Conservation (phyloP, 2,888 invertebrate species). For the Idaea straminata region DNA sequence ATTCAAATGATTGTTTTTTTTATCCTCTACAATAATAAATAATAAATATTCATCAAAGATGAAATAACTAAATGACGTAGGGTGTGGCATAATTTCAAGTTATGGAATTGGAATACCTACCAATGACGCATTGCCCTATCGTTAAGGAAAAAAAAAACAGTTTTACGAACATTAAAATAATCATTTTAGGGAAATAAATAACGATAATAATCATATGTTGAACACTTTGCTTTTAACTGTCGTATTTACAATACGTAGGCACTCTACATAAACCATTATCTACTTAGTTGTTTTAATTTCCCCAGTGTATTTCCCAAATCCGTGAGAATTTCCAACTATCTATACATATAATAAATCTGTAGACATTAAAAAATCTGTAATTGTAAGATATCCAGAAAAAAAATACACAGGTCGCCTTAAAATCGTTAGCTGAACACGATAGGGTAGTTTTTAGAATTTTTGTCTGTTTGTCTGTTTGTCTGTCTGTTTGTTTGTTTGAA, state of each 20-base stretch:
- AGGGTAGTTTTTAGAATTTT: no score
- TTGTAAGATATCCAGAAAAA: no score
- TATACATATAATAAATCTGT: no score
- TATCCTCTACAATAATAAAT: neutral
- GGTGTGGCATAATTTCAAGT: neutral
- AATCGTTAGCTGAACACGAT: no score
- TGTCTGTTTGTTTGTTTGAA: no score
- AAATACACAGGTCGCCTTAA: no score
- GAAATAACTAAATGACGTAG: neutral
- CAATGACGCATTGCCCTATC: neutral
- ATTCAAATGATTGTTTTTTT: no score
- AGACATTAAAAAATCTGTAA: no score
- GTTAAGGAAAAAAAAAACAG: neutral
- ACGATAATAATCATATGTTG: neutral
- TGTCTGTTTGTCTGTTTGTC: no score
- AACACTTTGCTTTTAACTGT: neutral
- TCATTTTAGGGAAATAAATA: neutral
- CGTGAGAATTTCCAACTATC: no score
- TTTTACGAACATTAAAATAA: neutral
- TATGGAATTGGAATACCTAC: neutral
- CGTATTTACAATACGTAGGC: neutral
- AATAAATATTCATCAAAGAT: neutral
- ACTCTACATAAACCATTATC: neutral
- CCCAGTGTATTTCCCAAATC: no score
- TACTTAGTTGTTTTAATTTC: no score